Base-by-base conservation (phyloP, 37 sponge, comb jelly and placozoan species). In the Ephydatia muelleri region DNA sequence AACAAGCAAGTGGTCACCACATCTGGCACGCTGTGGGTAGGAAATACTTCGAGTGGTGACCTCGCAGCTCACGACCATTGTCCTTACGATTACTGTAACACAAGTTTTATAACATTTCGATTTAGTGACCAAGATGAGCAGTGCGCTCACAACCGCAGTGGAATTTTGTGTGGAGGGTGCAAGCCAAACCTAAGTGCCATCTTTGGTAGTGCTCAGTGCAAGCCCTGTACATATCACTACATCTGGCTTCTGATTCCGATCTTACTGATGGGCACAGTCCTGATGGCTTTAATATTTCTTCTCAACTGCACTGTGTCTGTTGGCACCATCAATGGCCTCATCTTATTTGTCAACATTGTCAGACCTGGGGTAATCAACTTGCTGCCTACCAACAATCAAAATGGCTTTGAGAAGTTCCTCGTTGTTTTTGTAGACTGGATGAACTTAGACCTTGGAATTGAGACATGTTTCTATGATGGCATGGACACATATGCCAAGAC, bases 131-230 rank as follows among this genome's bases (percentile, higher is more conserved):
- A 78, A 27, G 73, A 78, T 43, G 66, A 28, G 8, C 89, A 88
- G 43, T 88, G 89, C 71, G 33, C 38, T 19, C 36, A 69, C 32
- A 68, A 88, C n/a, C 83, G 84, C 22, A 31, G 57, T 27, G 89
- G 89, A 26, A 70, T 70, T 36, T 72, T 88, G 49, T 88, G 89
- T 83, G 89, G 89, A 32, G 67, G 72, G 14, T 88, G 89, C 49
- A 47, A 43, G 43, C 6, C 37, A 12, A 48, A 66, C 49, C 72
- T 71, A 0, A 78, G 83, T 70, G 37, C 64, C 40, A 73, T 77
- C 0, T 31, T 83, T 40, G 89, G 89, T 28, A 36, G 70, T 26
- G 64, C 49, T 23, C 27, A 32, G 1, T 88, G 89, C 64, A 29
- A 3, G 39, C 3, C 28, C 4, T 88, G 89, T 38, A 23, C 72